A percentile compares a stretch with the other conserved stretches of the same genome.
These are phyloP conservation scores for Hyla sarda DNA, from an alignment of 2,113 vertebrate species.

Conservation along the genomic window DNA sequence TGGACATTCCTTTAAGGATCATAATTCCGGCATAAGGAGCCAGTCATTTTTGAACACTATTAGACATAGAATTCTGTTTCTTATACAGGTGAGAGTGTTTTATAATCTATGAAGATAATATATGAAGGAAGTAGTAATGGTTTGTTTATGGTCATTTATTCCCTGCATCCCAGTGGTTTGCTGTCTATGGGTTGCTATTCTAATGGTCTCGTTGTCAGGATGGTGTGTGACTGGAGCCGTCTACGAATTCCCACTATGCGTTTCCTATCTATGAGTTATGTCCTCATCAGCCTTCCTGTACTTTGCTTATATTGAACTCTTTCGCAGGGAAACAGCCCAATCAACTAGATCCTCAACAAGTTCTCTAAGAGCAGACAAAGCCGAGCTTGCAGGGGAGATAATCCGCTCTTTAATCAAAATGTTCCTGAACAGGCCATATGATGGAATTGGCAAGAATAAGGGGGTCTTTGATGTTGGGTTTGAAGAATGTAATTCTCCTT, in stretches of 20 bases:
- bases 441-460: constrained; percentile 66
- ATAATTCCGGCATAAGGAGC: too few species aligned
- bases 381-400: constrained; percentile 71
- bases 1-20: too few species aligned
- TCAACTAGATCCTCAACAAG: constrained; percentile 52
- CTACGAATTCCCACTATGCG: neutral
- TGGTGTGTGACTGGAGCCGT: neutral
- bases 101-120: neutral
- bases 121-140: neutral
- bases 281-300: constrained; percentile 18
- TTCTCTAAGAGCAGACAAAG: constrained; percentile 60
- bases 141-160: neutral
- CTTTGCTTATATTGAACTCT: constrained; percentile 28
- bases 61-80: neutral
- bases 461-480: constrained; percentile 69
- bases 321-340: constrained; percentile 51
- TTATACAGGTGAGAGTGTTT: neutral
- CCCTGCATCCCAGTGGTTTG: neutral
- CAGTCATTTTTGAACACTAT: neutral
- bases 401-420: constrained; percentile 74
- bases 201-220: neutral
- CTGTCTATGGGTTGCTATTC: neutral
- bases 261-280: constrained; percentile 4
- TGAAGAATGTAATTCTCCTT: constrained; percentile 67
- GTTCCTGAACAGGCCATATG: constrained; percentile 64